Evolutionary conservation across 2,797 vertebrate genomes (phyloP), one percentile per base, ranked within the genome.

Genomic region (Lacerta bilineata): DNA sequence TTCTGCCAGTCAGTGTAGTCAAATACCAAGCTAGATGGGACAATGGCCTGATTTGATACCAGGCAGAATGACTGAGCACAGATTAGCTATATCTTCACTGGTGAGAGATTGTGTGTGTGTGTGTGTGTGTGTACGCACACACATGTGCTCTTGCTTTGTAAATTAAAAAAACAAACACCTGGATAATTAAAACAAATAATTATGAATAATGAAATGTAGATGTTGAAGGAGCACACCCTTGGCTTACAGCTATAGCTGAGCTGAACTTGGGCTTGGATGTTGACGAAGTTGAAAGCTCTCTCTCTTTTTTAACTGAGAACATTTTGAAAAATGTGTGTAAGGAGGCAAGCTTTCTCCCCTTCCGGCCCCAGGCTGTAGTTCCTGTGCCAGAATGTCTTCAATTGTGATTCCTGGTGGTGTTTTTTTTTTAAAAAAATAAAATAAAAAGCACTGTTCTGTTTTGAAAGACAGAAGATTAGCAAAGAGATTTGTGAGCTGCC

Each of bases 391-490:
- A 50, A 78, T 88, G 68, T 13, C 18, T 25, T 55, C 33, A 55
- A 0, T 55, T 55, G 50, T 55, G 50, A 55, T 69, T 41, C 64
- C 74, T 29, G 11, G 36, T 83, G 79, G 79, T 41, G 39, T 13
- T 64, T 76, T 27, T 77, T 68, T 55, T 25, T 8, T 50, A 33
- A 33, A n/a, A n/a, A 41, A 41, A 41, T 50, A 3, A 50, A 50
- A 9, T 25, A 36, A 77, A 25, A 46, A 61, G 33, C 46, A 61
- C 64, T 83, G 36, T 59, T 86, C 33, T 75, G 46, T 78, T 86
- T 86, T 83, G 64, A 79, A 83, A 90, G 74, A 61, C 25, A 83
- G 80, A 86, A 69, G 84, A 72, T 69, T 83, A 83, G 72, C 25
- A 79, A 33, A 83, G n/a, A 55, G 74, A 71, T 83, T 85, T 90